These are phyloP conservation scores for Salpingus planirostris DNA, from an alignment of 2,888 invertebrate species.

Conservation along the genomic window DNA sequence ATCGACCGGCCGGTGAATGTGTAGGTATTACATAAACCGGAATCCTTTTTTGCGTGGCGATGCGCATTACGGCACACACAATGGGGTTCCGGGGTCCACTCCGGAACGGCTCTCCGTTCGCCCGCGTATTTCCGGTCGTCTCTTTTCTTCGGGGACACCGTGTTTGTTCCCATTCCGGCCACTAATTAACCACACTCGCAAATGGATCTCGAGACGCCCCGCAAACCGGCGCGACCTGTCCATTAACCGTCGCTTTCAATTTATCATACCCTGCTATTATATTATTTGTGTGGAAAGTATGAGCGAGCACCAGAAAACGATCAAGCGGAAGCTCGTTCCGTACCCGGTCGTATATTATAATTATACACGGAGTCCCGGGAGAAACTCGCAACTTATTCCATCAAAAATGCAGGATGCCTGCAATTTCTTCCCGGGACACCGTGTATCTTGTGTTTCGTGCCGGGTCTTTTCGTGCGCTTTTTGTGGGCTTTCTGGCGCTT, in stretches of 20 bases:
- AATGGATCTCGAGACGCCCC: constrained; percentile 23
- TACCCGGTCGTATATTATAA: no score
- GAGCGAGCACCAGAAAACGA: no score
- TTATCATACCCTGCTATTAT: constrained; percentile 21
- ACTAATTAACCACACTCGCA: constrained; percentile 28
- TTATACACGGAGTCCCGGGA: no score
- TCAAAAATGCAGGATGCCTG: not conserved
- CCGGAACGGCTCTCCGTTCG: constrained; percentile 10
- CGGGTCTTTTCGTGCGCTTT: no score
- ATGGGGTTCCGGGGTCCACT: constrained; percentile 17
- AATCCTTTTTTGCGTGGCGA: constrained; percentile 16
- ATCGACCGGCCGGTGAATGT: constrained; percentile 18
- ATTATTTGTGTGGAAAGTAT: no score
- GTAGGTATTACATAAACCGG: constrained; percentile 16
- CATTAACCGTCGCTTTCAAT: constrained; percentile 20
- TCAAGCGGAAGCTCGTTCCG: no score
- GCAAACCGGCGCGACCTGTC: constrained; percentile 22
- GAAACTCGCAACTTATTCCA: no score
- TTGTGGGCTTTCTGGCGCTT: no score
- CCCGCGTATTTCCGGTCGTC: constrained; percentile 16
- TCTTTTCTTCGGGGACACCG: constrained; percentile 15
- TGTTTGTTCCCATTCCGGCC: constrained; percentile 20
- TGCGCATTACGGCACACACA: constrained; percentile 14
- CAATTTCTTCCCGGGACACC: no score
- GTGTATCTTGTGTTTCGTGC: no score